Base-by-base conservation (phyloP, 2,888 invertebrate species). In the Trilocha varians region DNA sequence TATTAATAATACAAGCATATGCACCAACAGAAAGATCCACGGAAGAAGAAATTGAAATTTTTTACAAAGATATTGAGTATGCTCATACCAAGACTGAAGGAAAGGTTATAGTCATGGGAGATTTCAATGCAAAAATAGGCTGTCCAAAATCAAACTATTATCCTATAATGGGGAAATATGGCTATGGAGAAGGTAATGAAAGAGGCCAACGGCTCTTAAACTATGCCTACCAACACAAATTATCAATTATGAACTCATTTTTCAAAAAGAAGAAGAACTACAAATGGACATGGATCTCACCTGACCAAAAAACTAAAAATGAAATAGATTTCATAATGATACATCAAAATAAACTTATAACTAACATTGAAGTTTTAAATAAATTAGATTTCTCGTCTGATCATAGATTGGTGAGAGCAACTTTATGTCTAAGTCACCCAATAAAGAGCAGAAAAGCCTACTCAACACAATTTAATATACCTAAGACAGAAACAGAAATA, bases 211-310 rank as follows among this genome's bases (percentile, higher is more conserved):
- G 13, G 14, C 15, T 46, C 1, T 17, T 47, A 3, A 32, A 45
- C 13, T 49, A 35, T 32, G 43, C 47, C 3, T 42, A 34, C 0
- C 38, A 49, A 35, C 16, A 49, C 6, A 47, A 46, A 1, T 16
- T 49, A 1, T 34, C 35, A 32, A 42, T 49, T n/a, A 36, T 41
- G n/a, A 46, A 49, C 11, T 43, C 49, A 2, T 18, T 33, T 3
- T 49, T 45, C 17, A 49, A 45, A 17, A 36, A 25, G 38, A 41
- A 39, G 17, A 0, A 11, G 1, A 49, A 32, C 0, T 9, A 25
- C 1, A 38, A 33, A 34, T 49, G 47, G 47, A 49, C 47, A 8
- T 47, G 47, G 47, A 32, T 45, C 0, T 49, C 46, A 5, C 46
- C 45, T 5, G 34, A 45, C n/a, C 34, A 41, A 32, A 40, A 35